Base-by-base conservation (phyloP, 2,113 vertebrate species). In the Puntigrus tetrazona region DNA sequence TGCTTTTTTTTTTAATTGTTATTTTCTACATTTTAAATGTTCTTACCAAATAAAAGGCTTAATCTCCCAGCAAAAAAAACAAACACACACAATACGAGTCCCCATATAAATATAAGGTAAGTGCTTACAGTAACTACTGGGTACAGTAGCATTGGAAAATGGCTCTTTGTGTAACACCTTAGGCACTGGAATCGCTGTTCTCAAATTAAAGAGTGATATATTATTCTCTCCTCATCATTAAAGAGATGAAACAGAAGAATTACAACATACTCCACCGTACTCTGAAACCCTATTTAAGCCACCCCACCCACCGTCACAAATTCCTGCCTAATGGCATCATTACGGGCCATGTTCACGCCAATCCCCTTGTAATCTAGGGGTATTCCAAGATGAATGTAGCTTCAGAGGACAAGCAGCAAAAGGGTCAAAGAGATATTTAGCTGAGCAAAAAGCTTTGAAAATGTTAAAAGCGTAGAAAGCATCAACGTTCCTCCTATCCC, bases 301-400 rank as follows among this genome's bases (percentile, higher is more conserved):
- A 78, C 88, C 89, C 90, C 87, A 85, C 88, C 84, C 91, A 76
- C 22, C 7, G 22, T 38, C 41, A 86, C 86, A 88, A 94, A 95
- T 95, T 95, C 94, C 91, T 91, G 87, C 85, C 90, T 94, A 93
- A 94, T 94, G 85, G 93, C 92, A 93, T 95, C 92, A 94, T 93
- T 92, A 93, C 88, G 92, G 90, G 91, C 92, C 90, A 57, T 86
- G 91, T 92, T 90, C 91, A 91, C 14, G 89, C 87, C 89, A 89
- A 93, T 87, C 85, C 90, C 92, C 89, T 92, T 93, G 91, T 95
- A 94, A 95, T 94, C 92, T 94, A 86, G 88, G 88, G 88, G 86
- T 70, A 77, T 84, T 90, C 81, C 81, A 87, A 86, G 85, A 88
- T 83, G 84, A 89, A 86, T 81, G 22, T 34, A 82, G 73, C 85